Percentiles rank a stretch among this genome's conserved stretches.
Conservation (phyloP, 2,113 vertebrate genomes). For the Macroglossus sobrinus region DNA sequence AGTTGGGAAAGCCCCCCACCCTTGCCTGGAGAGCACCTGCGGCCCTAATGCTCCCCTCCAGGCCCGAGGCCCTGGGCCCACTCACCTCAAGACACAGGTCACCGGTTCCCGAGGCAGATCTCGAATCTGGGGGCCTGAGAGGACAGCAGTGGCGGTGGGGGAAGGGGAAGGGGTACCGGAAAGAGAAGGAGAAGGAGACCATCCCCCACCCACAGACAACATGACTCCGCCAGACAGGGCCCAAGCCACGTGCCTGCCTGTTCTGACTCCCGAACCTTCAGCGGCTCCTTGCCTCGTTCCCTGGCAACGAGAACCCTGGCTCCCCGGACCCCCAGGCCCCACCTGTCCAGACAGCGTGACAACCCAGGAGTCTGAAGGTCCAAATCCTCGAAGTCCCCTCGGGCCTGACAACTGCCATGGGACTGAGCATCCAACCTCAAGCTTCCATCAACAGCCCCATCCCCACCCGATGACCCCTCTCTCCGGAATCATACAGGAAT, state of each 20-base stretch:
- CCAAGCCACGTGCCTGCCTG: neutral
- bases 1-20: neutral
- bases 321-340: too few species aligned
- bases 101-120: neutral
- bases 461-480: neutral
- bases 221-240: neutral
- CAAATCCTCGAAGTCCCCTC: neutral
- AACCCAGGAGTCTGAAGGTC: neutral
- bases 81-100: neutral
- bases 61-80: neutral
- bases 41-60: neutral
- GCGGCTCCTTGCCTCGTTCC: neutral
- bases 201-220: too few species aligned
- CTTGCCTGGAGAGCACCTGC: neutral
- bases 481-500: neutral
- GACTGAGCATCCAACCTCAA: neutral
- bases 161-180: too few species aligned
- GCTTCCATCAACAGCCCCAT: constrained; percentile 34
- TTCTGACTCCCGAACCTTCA: neutral
- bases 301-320: neutral
- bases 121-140: neutral
- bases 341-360: neutral
- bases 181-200: neutral
- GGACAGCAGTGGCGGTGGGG: neutral
- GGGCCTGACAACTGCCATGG: neutral